Percentiles rank a stretch among this genome's conserved stretches.
phyloP scores from a whole-genome alignment of 2,113 vertebrate genomes.

The Noctilio leporinus region DNA sequence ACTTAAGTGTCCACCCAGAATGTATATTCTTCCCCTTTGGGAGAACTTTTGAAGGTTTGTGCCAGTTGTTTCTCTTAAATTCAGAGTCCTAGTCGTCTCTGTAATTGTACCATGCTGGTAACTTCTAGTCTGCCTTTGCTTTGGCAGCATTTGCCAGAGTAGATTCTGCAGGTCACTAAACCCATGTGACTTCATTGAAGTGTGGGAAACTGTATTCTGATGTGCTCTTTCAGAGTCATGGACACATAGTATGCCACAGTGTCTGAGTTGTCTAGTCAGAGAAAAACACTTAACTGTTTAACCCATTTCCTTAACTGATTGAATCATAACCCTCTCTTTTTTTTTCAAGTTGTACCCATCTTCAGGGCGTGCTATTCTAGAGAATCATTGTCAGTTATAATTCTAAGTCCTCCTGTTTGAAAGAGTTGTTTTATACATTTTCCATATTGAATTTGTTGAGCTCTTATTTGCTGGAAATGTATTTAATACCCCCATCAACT shows the following conservation, averaged over 20 bases:
- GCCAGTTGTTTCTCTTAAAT: conserved; percentile 5
- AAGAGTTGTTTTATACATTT: background rate
- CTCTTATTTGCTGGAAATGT: background rate
- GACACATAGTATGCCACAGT: background rate
- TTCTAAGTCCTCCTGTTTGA: background rate
- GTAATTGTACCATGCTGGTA: background rate
- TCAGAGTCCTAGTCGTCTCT: background rate
- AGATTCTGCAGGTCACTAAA: background rate
- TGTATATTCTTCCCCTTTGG: background rate
- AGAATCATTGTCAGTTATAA: background rate
- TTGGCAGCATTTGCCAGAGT: background rate
- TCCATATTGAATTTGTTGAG: background rate
- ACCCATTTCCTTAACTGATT: background rate
- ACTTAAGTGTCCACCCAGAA: background rate
- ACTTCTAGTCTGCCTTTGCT: background rate
- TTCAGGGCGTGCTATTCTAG: background rate
- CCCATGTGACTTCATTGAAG: background rate
- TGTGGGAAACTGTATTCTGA: background rate
- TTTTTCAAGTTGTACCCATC: background rate
- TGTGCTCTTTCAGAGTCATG: background rate
- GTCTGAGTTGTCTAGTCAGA: background rate
- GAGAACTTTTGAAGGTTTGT: background rate
- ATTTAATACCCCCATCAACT: background rate
- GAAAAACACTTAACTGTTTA: background rate
- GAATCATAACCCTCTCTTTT: background rate